Conservation (phyloP, 92 coral and sea anemone species). For the Zoanthus solanderi region DNA sequence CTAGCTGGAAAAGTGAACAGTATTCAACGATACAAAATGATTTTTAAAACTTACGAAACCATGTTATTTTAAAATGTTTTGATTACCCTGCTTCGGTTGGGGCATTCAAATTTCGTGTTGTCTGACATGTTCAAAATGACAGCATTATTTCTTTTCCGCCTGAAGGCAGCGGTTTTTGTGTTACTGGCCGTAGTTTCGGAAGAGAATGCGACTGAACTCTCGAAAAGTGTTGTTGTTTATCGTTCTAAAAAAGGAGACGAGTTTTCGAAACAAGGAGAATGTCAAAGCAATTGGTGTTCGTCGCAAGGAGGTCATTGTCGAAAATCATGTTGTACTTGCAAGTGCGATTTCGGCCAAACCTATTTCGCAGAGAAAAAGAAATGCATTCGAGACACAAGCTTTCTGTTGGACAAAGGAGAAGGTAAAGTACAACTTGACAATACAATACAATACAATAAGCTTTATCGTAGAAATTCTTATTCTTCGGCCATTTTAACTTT, state of each 20-base stretch:
- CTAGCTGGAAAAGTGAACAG: too few relatives aligned
- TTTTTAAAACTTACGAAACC: background rate
- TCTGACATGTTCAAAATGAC: background rate
- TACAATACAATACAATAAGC: too few relatives aligned
- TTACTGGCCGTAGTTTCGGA: background rate
- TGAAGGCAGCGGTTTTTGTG: background rate
- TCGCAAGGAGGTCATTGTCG: background rate
- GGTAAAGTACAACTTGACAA: background rate
- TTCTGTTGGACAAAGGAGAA: slow-evolving; percentile 10
- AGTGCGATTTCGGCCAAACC: slow-evolving; percentile 6
- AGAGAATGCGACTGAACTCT: background rate
- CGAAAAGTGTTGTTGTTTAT: background rate
- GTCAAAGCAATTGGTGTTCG: slow-evolving; percentile 28
- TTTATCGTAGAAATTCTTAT: too few relatives aligned
- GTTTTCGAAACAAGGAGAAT: slow-evolving; percentile 5
- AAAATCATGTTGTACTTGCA: slow-evolving; percentile 8
- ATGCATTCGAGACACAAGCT: slow-evolving; percentile 28
- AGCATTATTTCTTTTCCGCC: background rate
- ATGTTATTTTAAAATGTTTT: background rate
- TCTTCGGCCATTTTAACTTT: too few relatives aligned
- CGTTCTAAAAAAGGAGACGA: slow-evolving; percentile 19
- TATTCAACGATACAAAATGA: too few relatives aligned
- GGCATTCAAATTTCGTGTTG: background rate
- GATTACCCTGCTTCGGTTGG: background rate
- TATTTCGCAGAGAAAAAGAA: slow-evolving; percentile 7